Evolutionary conservation across 2,888 invertebrate species (phyloP).

Genomic region (Tinea pellionella): DNA sequence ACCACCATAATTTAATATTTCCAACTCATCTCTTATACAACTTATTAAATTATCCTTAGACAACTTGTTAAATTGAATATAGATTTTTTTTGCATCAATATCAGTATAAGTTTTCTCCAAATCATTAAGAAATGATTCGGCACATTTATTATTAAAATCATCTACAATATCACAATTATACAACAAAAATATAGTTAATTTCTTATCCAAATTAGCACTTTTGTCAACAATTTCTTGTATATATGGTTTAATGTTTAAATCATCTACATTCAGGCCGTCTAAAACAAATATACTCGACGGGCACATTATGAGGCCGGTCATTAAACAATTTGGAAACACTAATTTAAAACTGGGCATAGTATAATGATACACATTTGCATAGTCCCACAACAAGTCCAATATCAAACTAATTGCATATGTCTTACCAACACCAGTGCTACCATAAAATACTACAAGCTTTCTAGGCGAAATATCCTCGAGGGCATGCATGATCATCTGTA

Average conservation of each 20-base stretch:
- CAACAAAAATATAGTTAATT: conserved; percentile 43
- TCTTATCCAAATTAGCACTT: conserved; percentile 35
- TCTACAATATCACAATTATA: conserved; percentile 41
- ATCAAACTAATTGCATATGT: conserved; percentile 44
- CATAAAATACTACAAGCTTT: conserved; percentile 48
- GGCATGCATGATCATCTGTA: conserved; percentile 30
- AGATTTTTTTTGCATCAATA: conserved; percentile 31
- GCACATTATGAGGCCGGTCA: conserved; percentile 46
- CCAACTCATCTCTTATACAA: conserved; percentile 45
- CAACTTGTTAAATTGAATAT: conserved; percentile 41
- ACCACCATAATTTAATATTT: conserved; percentile 23
- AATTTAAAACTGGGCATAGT: conserved; percentile 44
- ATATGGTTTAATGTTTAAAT: conserved; percentile 29
- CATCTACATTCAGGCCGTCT: conserved; percentile 40
- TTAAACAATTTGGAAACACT: conserved; percentile 26
- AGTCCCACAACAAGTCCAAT: conserved; percentile 32
- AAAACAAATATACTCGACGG: conserved; percentile 40
- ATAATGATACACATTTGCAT: conserved; percentile 52
- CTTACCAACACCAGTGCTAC: conserved; percentile 60
- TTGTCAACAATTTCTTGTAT: conserved; percentile 36
- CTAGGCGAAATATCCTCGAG: conserved; percentile 28
- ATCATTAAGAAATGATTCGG: conserved; percentile 31
- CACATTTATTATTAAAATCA: conserved; percentile 33
- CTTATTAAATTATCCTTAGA: conserved; percentile 34
- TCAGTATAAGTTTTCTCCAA: conserved; percentile 30